Evolutionary conservation across 2,797 vertebrate species (phyloP).

Genomic region (Euthynnus affinis): DNA sequence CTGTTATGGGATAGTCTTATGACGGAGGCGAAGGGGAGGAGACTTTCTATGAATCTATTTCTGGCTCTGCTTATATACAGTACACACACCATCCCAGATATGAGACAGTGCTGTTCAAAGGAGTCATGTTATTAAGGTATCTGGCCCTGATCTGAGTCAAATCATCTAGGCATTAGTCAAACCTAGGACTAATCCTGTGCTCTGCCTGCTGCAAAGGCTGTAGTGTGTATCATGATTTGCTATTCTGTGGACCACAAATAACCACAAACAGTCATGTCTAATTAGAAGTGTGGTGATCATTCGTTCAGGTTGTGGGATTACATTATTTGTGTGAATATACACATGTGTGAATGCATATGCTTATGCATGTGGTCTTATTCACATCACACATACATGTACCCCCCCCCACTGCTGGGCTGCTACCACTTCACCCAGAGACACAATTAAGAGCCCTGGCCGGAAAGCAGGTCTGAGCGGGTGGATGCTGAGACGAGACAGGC

Average conservation of each 20-base stretch:
- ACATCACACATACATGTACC: conserved; percentile 71
- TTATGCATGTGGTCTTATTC: conserved; percentile 80
- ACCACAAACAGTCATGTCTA: conserved; percentile 65
- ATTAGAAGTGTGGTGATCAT: conserved; percentile 57
- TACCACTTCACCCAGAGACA: conserved; percentile 79
- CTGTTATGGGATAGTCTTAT: conserved; percentile 58
- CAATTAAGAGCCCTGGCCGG: conserved; percentile 76
- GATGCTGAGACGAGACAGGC: conserved; percentile 78
- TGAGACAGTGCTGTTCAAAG: conserved; percentile 6
- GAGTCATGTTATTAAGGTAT: conserved; percentile 29
- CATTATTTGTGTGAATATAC: conserved; percentile 54
- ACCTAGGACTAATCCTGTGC: conserved; percentile 33
- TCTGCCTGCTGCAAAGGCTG: conserved; percentile 51
- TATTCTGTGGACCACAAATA: conserved; percentile 47
- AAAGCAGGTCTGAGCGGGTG: conserved; percentile 70
- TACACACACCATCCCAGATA: conserved; percentile 27
- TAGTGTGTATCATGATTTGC: conserved; percentile 41
- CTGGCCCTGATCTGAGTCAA: conserved; percentile 18
- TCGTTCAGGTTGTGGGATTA: conserved; percentile 54
- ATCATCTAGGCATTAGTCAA: conserved; percentile 30
- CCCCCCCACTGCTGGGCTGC: conserved; percentile 47
- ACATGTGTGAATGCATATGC: conserved; percentile 53
- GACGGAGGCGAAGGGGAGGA: conserved; percentile 57
- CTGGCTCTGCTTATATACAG: conserved; percentile 49
- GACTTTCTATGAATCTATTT: conserved; percentile 56